These are phyloP conservation scores for Xenus cinereus DNA, from an alignment of 2,113 vertebrate genomes.

Conservation along the genomic window DNA sequence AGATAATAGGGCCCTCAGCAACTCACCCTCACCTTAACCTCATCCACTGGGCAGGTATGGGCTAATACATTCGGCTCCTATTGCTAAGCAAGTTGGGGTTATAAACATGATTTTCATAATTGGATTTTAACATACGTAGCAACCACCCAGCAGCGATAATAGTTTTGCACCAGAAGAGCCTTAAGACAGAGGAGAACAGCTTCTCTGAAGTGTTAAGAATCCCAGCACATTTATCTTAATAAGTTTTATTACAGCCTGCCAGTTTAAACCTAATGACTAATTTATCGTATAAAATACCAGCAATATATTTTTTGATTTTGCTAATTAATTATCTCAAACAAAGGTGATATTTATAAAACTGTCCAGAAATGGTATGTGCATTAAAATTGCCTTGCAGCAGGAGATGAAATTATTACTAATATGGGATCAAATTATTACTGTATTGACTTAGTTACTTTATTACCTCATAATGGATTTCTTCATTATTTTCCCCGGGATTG, in stretches of 20 bases:
- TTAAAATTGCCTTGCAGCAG: slow-evolving; percentile 75
- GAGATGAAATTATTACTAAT: slow-evolving; percentile 81
- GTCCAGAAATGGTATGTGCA: slow-evolving; percentile 69
- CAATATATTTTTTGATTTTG: slow-evolving; percentile 78
- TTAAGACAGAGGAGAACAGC: slow-evolving; percentile 55
- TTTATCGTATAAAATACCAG: slow-evolving; percentile 79
- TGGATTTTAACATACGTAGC: slow-evolving; percentile 25
- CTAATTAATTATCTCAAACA: slow-evolving; percentile 83
- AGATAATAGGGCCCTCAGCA: neutral
- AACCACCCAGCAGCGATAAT: slow-evolving; percentile 7
- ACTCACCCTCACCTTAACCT: neutral
- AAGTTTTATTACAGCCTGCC: slow-evolving; percentile 80
- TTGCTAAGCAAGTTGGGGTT: neutral
- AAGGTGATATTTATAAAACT: slow-evolving; percentile 83
- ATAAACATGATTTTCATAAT: slow-evolving; percentile 55
- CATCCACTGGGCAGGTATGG: neutral
- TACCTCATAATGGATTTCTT: slow-evolving; percentile 80
- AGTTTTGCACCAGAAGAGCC: slow-evolving; percentile 41
- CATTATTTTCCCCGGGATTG: slow-evolving; percentile 77
- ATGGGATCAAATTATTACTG: slow-evolving; percentile 79
- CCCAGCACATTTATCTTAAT: slow-evolving; percentile 76
- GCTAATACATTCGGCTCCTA: neutral
- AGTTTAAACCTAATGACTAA: slow-evolving; percentile 82
- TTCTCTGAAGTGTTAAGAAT: slow-evolving; percentile 70
- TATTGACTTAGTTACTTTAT: slow-evolving; percentile 84